Percentiles rank a stretch among this genome's conserved stretches.
Evolutionary conservation across 2,113 vertebrate genomes (phyloP).

Genomic region (Lampris megalopsis): DNA sequence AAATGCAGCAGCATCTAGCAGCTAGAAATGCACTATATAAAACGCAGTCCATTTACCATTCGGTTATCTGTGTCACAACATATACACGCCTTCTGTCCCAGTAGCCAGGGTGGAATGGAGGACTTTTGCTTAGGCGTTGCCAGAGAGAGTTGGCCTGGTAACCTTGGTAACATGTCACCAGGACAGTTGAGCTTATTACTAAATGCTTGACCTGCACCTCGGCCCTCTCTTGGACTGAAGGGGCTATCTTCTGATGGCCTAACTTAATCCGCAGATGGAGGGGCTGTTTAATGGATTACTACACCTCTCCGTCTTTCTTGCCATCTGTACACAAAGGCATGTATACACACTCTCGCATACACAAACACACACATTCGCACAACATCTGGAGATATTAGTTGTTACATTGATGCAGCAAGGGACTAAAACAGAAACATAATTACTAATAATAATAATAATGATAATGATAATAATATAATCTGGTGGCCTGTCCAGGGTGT

Average conservation of each 20-base stretch:
- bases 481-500: no score
- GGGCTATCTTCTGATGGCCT: conserved; percentile 81
- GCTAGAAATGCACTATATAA: no score
- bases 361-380: conserved; percentile 8
- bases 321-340: conserved; percentile 39
- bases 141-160: conserved; percentile 59
- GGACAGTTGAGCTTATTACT: conserved; percentile 81
- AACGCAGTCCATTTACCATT: no score
- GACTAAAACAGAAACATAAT: conserved; percentile 28
- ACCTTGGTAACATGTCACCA: conserved; percentile 76
- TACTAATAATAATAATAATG: conserved; percentile 10
- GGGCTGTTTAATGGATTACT: conserved; percentile 81
- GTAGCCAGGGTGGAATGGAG: conserved; percentile 33
- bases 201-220: conserved; percentile 80
- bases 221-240: conserved; percentile 74
- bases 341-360: conserved; percentile 17
- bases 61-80: no score
- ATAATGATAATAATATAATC: no score
- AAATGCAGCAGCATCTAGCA: no score
- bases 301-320: conserved; percentile 50
- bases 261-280: conserved; percentile 80
- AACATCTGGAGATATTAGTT: conserved; percentile 31
- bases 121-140: conserved; percentile 46
- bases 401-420: conserved; percentile 11
- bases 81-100: conserved; percentile 23